These are phyloP conservation scores for Dryococelus australis DNA, from an alignment of 2,888 invertebrate species.

Conservation along the genomic window DNA sequence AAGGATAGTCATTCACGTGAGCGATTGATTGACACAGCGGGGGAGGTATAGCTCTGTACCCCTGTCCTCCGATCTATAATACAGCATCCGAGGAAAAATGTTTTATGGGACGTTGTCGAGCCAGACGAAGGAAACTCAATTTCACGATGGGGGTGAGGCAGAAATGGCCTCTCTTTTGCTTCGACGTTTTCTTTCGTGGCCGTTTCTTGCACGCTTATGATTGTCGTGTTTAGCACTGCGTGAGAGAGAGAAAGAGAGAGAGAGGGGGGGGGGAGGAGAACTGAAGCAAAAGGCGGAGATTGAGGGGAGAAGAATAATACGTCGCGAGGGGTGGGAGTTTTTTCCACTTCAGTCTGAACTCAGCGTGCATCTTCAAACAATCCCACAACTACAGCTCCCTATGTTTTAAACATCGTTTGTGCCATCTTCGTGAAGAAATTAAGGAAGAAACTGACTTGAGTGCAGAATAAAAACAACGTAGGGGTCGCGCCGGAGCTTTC, in stretches of 20 bases:
- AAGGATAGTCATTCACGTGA: background rate
- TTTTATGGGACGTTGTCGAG: background rate
- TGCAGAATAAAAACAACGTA: background rate
- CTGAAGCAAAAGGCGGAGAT: background rate
- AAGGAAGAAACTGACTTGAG: conserved; percentile 6
- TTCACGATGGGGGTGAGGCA: background rate
- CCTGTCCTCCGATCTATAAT: background rate
- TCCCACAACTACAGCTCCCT: background rate
- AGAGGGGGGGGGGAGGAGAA: background rate
- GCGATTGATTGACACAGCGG: background rate
- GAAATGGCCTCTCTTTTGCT: background rate
- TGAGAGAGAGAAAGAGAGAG: background rate
- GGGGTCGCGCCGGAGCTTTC: background rate
- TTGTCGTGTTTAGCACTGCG: conserved; percentile 5
- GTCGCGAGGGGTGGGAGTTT: background rate
- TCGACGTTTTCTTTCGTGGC: background rate
- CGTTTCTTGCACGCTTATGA: background rate
- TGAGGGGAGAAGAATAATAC: background rate
- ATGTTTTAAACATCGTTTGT: conserved; percentile 16
- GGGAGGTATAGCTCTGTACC: background rate
- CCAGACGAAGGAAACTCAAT: background rate
- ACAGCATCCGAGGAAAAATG: background rate
- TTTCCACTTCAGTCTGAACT: background rate
- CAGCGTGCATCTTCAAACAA: conserved; percentile 2
- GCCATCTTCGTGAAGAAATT: conserved; percentile 16